phyloP scores from a whole-genome alignment of 1,140 invertebrate genomes.

The Heliconius congener region DNA sequence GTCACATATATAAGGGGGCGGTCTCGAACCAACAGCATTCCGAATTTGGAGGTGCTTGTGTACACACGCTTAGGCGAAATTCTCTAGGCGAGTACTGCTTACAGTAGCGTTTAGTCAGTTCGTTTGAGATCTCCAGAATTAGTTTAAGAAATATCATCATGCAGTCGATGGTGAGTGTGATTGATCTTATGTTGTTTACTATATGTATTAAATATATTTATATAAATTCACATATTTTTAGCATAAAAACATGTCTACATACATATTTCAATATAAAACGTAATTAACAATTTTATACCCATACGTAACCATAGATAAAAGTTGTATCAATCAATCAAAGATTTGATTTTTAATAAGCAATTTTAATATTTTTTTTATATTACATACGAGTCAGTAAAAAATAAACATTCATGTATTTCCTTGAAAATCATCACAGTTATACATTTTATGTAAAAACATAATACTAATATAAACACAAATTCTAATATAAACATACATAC shows the following conservation, averaged over 20 bases:
- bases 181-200: not conserved
- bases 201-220: not conserved
- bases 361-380: too few relatives aligned
- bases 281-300: too few relatives aligned
- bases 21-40: conserved; percentile 63
- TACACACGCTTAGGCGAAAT: conserved; percentile 76
- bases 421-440: not conserved
- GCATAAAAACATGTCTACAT: too few relatives aligned
- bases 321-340: too few relatives aligned
- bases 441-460: not conserved
- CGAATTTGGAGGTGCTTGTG: conserved; percentile 64
- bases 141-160: conserved; percentile 71
- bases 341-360: too few relatives aligned
- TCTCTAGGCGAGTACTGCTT: conserved; percentile 76
- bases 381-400: too few relatives aligned
- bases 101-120: conserved; percentile 78
- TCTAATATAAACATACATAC: not conserved
- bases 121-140: conserved; percentile 77
- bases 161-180: conserved; percentile 75
- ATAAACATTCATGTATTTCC: not conserved
- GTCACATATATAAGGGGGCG: conserved; percentile 73
- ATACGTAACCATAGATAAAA: too few relatives aligned
- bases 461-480: not conserved
- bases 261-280: too few relatives aligned
- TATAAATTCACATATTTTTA: too few relatives aligned